These are phyloP conservation scores for Blomia tropicalis DNA, from an alignment of 2,888 invertebrate genomes.

Conservation along the genomic window DNA sequence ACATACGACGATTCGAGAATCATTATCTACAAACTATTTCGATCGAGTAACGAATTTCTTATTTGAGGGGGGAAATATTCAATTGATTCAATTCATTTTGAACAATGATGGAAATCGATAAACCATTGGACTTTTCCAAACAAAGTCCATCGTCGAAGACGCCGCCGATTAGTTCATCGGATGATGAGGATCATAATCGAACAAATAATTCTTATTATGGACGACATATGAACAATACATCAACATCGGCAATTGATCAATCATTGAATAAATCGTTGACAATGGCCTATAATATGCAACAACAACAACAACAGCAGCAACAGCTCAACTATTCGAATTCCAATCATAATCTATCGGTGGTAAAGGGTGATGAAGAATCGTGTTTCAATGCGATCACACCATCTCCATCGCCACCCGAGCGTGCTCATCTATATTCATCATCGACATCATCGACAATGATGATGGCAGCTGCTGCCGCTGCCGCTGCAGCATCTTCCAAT, in stretches of 20 bases:
- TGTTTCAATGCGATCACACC: constrained; percentile 23
- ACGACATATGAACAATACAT: constrained; percentile 11
- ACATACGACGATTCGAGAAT: no score
- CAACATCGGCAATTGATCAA: constrained; percentile 17
- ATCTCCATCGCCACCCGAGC: constrained; percentile 26
- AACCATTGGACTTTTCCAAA: constrained; percentile 32
- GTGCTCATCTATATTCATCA: neutral
- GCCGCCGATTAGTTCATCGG: neutral
- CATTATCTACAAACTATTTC: no score
- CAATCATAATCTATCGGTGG: neutral
- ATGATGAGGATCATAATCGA: neutral
- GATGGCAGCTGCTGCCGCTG: neutral
- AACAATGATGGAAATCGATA: constrained; percentile 28
- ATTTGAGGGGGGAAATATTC: no score
- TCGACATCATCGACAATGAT: neutral
- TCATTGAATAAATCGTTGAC: neutral
- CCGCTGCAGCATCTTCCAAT: constrained; percentile 4
- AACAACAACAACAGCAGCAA: neutral
- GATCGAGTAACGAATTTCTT: no score
- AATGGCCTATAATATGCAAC: neutral
- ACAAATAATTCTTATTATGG: neutral
- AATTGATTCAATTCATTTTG: no score
- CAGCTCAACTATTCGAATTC: no score
- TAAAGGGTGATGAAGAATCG: no score
- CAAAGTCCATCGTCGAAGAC: neutral